These are phyloP conservation scores for Cylindroiulus punctatus DNA, from an alignment of 2,888 invertebrate genomes.

Conservation along the genomic window DNA sequence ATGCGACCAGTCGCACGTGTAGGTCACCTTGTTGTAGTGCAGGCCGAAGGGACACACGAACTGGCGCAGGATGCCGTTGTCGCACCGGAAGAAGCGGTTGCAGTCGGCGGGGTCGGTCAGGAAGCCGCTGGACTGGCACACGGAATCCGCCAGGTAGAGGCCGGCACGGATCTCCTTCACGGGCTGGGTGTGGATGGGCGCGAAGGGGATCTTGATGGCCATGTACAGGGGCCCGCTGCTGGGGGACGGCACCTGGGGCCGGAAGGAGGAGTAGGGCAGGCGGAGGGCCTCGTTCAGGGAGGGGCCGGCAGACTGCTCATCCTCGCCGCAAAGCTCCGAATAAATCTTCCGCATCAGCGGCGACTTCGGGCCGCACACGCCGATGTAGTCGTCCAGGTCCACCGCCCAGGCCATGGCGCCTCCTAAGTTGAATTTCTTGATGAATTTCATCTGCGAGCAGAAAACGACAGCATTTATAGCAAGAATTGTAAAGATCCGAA, in stretches of 20 bases:
- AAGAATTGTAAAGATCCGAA: not conserved
- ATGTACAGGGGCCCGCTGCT: conserved; percentile 50
- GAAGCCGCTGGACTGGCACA: conserved; percentile 60
- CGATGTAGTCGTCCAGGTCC: conserved; percentile 60
- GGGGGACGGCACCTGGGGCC: conserved; percentile 42
- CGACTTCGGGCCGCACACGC: conserved; percentile 62
- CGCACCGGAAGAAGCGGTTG: conserved; percentile 63
- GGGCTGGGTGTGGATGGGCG: conserved; percentile 53
- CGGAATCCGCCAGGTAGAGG: conserved; percentile 31
- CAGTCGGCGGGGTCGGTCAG: conserved; percentile 62
- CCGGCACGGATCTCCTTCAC: conserved; percentile 31
- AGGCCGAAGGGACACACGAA: conserved; percentile 64
- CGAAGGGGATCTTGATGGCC: conserved; percentile 52
- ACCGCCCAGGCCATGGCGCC: conserved; percentile 61
- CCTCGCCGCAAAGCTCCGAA: conserved; percentile 52
- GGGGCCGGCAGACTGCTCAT: not conserved
- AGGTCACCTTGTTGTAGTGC: conserved; percentile 62
- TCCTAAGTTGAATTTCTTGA: conserved; percentile 61
- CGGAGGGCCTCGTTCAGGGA: not conserved
- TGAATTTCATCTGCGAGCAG: conserved; percentile 62
- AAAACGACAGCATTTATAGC: not conserved
- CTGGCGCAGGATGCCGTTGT: conserved; percentile 61
- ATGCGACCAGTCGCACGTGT: conserved; percentile 64
- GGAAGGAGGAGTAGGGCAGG: not conserved
- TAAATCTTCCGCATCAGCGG: conserved; percentile 57